phyloP scores from a whole-genome alignment of 2,797 vertebrate species.

The Remorina albescens region DNA sequence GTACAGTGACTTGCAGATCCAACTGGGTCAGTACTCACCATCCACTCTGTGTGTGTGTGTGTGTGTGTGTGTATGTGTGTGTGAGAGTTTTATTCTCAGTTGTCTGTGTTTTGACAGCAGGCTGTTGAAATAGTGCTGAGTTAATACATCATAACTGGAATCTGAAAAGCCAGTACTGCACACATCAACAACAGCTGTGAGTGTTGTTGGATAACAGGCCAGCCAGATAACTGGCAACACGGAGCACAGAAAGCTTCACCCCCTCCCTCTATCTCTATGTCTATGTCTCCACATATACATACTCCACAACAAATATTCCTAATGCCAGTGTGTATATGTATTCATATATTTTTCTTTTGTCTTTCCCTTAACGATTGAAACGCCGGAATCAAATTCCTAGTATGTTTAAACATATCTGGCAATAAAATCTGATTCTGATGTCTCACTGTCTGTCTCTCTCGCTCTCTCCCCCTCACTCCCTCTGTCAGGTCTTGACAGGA shows the following conservation, averaged over 20 bases:
- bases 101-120: background rate
- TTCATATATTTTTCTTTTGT: background rate
- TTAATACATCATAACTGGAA: slow-evolving; percentile 16
- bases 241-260: background rate
- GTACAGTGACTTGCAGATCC: slow-evolving; percentile 91
- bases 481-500: slow-evolving; percentile 90
- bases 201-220: background rate
- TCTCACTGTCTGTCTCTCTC: too few species aligned
- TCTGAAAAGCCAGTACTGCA: slow-evolving; percentile 27
- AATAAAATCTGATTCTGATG: too few species aligned
- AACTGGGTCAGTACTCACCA: slow-evolving; percentile 86
- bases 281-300: too few species aligned
- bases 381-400: too few species aligned
- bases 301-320: too few species aligned
- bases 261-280: background rate
- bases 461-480: background rate
- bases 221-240: background rate
- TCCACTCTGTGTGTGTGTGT: background rate
- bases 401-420: too few species aligned
- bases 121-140: slow-evolving; percentile 24
- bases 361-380: too few species aligned
- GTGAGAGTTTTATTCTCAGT: background rate
- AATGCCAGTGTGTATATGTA: too few species aligned
- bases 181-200: slow-evolving; percentile 18
- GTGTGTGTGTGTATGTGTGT: too few species aligned